Base-by-base conservation (phyloP, 1,140 invertebrate genomes). In the Drosophila varians region DNA sequence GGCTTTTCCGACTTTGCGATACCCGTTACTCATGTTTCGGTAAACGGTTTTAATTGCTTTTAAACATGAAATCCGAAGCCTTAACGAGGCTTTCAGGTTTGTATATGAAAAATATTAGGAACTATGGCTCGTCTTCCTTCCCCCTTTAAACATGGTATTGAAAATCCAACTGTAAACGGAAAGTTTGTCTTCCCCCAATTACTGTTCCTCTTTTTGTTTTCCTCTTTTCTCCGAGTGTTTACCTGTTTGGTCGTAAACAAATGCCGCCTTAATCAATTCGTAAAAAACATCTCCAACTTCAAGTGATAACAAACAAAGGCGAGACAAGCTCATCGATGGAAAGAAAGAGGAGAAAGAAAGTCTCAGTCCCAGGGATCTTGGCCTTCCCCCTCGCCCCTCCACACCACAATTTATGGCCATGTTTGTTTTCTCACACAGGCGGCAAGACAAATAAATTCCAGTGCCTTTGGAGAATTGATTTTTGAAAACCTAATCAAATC, bases 261-360 rank as follows among this genome's bases (percentile, higher is more conserved):
- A 80, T 62, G 80, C 77, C 76, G 71, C 43, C 61, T 80, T 84
- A 86, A 84, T 84, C 80, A 84, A 84, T 84, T 84, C 80, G 66
- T 76, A 76, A 80, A 76, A 76, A 84, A 80, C 60, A 60, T 31
- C 74, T 86, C 57, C 86, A 73, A 74, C 66, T 60, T 68, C 70
- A 79, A 84, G 80, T 80, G 80, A 84, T 84, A 80, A 84, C 80
- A 84, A 84, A 84, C 80, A 84, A 84, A 84, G 80, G 80, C 80
- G 80, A 68, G 80, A 86, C 79, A 73, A 38, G 45, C 62, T 25
- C 60, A 43, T 43, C 46, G 62, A 36, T 64, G 60, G 55, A 2
- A 60, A 55, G 55, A 36, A 47, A 61, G 46, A 86, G 48, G 48
- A 75, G 72, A 84, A 79, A 86, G 80, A 74, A 74, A 70, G 54